Conservation (phyloP, 1,140 invertebrate species). For the Drosophila prosaltans region DNA sequence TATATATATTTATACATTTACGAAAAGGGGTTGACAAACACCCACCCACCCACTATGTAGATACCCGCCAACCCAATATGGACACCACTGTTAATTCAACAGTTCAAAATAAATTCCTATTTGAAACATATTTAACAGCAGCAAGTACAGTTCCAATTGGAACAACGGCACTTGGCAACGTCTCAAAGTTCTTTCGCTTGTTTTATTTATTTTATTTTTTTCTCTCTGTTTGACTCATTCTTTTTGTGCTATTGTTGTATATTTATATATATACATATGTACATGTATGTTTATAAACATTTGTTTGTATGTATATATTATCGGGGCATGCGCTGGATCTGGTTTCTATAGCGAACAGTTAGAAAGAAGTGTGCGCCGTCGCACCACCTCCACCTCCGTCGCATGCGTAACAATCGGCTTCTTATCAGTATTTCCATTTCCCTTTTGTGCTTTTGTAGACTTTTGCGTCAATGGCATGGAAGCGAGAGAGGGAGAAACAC, state of each 20-base stretch:
- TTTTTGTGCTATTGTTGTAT: slow-evolving; percentile 8
- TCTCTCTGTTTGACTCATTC: slow-evolving; percentile 10
- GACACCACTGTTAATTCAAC: slow-evolving; percentile 2
- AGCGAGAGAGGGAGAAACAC: not conserved
- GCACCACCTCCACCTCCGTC: slow-evolving; percentile 9
- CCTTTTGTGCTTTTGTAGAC: slow-evolving; percentile 7
- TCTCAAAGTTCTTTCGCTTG: slow-evolving; percentile 11
- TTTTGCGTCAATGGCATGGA: not conserved
- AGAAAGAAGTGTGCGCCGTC: slow-evolving; percentile 8
- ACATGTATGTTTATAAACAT: slow-evolving; percentile 10
- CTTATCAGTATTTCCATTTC: slow-evolving; percentile 12
- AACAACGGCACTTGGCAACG: slow-evolving; percentile 11
- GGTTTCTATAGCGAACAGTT: not conserved
- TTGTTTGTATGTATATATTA: not conserved
- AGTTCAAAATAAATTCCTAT: slow-evolving; percentile 8
- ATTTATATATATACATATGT: not conserved
- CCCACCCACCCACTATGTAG: not conserved
- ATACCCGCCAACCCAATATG: not conserved
- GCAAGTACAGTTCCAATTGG: slow-evolving; percentile 13
- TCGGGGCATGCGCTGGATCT: slow-evolving; percentile 2
- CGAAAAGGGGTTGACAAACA: not conserved
- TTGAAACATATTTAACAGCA: slow-evolving; percentile 10
- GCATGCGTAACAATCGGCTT: slow-evolving; percentile 4
- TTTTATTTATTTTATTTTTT: slow-evolving; percentile 6
- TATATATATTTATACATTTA: too few species aligned